These are phyloP conservation scores for Prunella strophiata DNA, from an alignment of 2,797 vertebrate genomes.

Conservation along the genomic window DNA sequence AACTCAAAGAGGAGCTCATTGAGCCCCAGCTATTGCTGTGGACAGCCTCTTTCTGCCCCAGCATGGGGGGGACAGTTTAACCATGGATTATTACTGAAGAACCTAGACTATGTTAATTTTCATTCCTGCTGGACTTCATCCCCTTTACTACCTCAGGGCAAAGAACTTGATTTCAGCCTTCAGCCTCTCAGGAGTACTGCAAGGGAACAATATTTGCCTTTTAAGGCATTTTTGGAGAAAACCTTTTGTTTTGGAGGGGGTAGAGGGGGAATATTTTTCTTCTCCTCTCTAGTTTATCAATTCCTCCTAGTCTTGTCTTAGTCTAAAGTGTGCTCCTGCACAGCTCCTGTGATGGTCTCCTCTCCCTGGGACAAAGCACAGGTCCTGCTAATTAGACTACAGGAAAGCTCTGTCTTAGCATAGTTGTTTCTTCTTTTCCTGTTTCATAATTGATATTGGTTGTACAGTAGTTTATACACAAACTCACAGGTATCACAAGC, in stretches of 20 bases:
- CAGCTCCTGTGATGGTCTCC: neutral
- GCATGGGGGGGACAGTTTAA: neutral
- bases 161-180: neutral
- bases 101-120: neutral
- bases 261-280: neutral
- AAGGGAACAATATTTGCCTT: neutral
- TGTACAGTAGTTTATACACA: neutral
- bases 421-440: neutral
- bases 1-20: neutral
- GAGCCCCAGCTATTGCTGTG: neutral
- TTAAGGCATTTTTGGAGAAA: neutral
- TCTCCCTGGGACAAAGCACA: neutral
- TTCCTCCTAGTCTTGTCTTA: neutral
- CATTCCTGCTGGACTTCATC: neutral
- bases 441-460: neutral
- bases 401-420: neutral
- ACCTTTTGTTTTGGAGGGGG: accelerated
- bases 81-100: neutral
- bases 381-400: neutral
- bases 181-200: neutral
- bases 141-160: neutral
- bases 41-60: neutral
- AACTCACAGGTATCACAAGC: neutral
- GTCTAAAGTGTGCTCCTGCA: neutral
- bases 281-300: neutral